These are phyloP conservation scores for Sapajus apella DNA, from an alignment of 2,113 vertebrate species.

Conservation along the genomic window DNA sequence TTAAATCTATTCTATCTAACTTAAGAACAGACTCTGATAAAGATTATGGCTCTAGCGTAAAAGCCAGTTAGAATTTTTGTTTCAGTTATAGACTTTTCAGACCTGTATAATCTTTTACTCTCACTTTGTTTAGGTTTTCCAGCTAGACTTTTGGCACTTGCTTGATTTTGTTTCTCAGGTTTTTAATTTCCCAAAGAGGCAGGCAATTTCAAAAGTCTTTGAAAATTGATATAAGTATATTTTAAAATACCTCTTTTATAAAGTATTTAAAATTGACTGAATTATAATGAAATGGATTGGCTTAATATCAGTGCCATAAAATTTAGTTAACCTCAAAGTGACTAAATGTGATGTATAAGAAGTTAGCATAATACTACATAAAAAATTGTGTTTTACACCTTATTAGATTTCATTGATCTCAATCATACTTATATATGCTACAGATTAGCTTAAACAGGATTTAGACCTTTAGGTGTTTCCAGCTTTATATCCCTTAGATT, in stretches of 20 bases:
- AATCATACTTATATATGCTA: slow-evolving; percentile 54
- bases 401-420: slow-evolving; percentile 71
- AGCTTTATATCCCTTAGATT: slow-evolving; percentile 49
- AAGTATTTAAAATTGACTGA: slow-evolving; percentile 49
- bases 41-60: neutral
- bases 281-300: slow-evolving; percentile 45
- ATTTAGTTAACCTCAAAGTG: slow-evolving; percentile 70
- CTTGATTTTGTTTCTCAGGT: slow-evolving; percentile 52
- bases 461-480: slow-evolving; percentile 70
- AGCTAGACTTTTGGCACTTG: slow-evolving; percentile 5
- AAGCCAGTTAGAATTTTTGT: neutral
- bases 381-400: slow-evolving; percentile 72
- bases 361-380: slow-evolving; percentile 66
- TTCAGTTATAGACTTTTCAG: neutral
- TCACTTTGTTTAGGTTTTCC: slow-evolving; percentile 40
- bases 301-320: slow-evolving; percentile 63
- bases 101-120: neutral
- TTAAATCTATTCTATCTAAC: slow-evolving; percentile 38
- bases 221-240: slow-evolving; percentile 35
- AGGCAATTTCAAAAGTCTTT: slow-evolving; percentile 52
- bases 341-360: slow-evolving; percentile 63
- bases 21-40: slow-evolving; percentile 46
- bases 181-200: neutral
- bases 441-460: slow-evolving; percentile 66
- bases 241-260: slow-evolving; percentile 35